These are phyloP conservation scores for Silurus asotus DNA, from an alignment of 2,113 vertebrate genomes.

Conservation along the genomic window DNA sequence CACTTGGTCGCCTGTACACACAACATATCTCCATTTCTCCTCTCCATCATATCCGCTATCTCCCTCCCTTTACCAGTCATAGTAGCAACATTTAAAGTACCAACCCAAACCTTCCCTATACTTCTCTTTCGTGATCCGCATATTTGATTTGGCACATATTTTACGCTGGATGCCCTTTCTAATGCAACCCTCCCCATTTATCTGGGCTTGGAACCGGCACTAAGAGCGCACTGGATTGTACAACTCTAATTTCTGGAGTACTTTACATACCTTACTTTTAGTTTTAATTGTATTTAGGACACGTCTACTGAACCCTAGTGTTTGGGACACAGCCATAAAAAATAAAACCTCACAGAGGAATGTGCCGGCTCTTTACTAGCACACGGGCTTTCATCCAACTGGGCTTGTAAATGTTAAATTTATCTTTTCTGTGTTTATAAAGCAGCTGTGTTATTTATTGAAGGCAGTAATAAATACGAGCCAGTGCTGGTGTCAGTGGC, in stretches of 20 bases:
- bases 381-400: background rate
- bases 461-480: constrained; percentile 21
- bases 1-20: too few relatives aligned
- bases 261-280: background rate
- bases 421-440: constrained; percentile 15
- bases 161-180: too few relatives aligned
- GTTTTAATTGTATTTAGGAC: background rate
- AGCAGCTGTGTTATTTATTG: constrained; percentile 21
- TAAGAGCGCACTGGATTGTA: too few relatives aligned
- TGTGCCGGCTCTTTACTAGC: background rate
- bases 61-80: too few relatives aligned
- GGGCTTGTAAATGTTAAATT: constrained; percentile 8
- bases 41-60: too few relatives aligned
- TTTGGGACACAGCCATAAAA: background rate
- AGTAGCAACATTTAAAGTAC: too few relatives aligned
- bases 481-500: constrained; percentile 1
- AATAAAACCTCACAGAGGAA: background rate
- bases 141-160: too few relatives aligned
- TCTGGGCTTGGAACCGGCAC: too few relatives aligned
- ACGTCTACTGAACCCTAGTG: background rate
- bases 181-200: too few relatives aligned
- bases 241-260: background rate
- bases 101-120: too few relatives aligned
- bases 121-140: too few relatives aligned
- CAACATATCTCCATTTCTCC: too few relatives aligned